Conservation (phyloP, 1,140 invertebrate species). For the Ceratitis capitata region DNA sequence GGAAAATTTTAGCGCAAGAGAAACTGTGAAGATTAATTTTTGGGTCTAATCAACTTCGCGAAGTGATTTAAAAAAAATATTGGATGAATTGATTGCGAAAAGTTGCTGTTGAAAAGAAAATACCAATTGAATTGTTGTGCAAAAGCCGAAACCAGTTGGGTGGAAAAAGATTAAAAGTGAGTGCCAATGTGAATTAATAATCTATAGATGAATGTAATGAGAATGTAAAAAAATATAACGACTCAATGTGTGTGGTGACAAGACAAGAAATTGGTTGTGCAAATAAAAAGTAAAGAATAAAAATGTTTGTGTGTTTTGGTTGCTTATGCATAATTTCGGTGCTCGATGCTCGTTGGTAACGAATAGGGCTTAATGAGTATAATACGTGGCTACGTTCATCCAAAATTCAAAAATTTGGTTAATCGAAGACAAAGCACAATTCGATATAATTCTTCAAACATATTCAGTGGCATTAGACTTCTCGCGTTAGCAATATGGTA, state of each 20-base stretch:
- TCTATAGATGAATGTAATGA: background rate
- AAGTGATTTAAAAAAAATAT: background rate
- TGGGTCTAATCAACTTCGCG: background rate
- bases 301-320: background rate
- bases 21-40: background rate
- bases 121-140: background rate
- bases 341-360: background rate
- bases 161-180: slow-evolving; percentile 18
- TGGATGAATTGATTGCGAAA: background rate
- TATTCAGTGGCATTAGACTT: no score
- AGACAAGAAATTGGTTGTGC: background rate
- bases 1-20: background rate
- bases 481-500: background rate
- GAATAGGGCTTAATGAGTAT: background rate
- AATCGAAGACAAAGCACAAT: no score
- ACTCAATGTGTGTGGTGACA: background rate
- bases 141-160: slow-evolving; percentile 30
- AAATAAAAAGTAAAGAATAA: background rate
- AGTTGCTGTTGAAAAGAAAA: background rate
- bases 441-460: no score
- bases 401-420: no score
- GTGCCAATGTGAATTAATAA: slow-evolving; percentile 17
- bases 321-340: background rate
- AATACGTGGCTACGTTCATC: background rate
- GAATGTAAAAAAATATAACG: slow-evolving; percentile 3